Evolutionary conservation across 1,140 invertebrate genomes (phyloP).

Genomic region (Temnothorax longispinosus): DNA sequence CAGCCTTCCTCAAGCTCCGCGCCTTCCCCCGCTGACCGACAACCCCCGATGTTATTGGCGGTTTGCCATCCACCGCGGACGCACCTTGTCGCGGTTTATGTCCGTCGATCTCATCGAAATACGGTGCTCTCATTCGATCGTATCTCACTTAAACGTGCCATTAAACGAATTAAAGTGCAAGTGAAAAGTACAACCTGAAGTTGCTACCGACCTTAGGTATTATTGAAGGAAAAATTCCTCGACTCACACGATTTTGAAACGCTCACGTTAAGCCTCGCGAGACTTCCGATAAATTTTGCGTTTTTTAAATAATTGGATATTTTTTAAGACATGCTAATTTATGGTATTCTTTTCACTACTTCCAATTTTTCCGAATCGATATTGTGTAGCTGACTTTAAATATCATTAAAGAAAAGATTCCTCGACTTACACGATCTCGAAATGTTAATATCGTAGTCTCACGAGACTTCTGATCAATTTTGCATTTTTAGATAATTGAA

Average conservation of each 20-base stretch:
- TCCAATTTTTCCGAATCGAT: no score
- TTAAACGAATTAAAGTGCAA: slow-evolving; percentile 40
- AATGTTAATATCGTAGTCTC: not conserved
- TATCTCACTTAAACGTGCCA: not conserved
- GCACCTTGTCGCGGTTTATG: slow-evolving; percentile 61
- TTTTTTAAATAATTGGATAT: not conserved
- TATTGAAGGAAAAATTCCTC: not conserved
- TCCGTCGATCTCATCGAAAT: slow-evolving; percentile 40
- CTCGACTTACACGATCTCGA: not conserved
- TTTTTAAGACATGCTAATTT: not conserved
- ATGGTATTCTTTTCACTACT: not conserved
- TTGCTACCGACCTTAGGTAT: not conserved
- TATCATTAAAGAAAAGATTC: not conserved
- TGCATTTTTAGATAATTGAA: not conserved
- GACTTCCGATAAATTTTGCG: not conserved
- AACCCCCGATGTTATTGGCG: slow-evolving; percentile 70
- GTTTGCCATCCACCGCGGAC: slow-evolving; percentile 63
- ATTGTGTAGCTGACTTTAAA: not conserved
- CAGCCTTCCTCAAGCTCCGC: slow-evolving; percentile 32
- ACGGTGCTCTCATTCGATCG: slow-evolving; percentile 30
- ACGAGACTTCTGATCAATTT: not conserved
- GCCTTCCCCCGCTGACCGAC: slow-evolving; percentile 12
- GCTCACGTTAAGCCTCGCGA: not conserved
- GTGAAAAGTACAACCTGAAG: not conserved
- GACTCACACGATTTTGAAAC: not conserved